Percentiles rank a stretch among this genome's conserved stretches.
Conservation (phyloP, 2,113 vertebrate species). For the Pterocles burchelli region DNA sequence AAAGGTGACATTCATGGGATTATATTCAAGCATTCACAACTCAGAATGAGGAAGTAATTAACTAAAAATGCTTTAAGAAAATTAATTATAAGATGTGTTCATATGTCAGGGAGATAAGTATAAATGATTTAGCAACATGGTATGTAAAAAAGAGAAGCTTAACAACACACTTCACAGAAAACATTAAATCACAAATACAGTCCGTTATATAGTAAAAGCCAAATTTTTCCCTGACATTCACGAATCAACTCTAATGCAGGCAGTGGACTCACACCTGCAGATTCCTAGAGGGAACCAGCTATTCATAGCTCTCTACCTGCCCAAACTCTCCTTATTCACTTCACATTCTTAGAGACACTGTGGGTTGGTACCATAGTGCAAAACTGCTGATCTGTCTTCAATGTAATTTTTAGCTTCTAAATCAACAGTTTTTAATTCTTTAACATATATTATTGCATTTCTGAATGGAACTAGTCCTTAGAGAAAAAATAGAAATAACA, state of each 20-base stretch:
- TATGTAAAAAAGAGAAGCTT: not conserved
- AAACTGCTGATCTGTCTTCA: not conserved
- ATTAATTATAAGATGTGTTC: constrained; percentile 32
- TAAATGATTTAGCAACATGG: not conserved
- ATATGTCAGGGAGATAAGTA: not conserved
- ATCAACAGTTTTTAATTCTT: not conserved
- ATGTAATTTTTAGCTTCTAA: not conserved
- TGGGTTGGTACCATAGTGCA: not conserved
- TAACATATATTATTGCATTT: not conserved
- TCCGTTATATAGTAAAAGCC: not conserved
- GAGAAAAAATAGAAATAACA: not conserved
- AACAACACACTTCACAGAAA: not conserved
- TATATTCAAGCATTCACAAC: not conserved
- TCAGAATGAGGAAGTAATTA: constrained; percentile 40
- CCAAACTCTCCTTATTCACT: not conserved
- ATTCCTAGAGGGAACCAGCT: not conserved
- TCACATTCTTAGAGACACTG: not conserved
- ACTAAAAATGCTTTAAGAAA: constrained; percentile 40
- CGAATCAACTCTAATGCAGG: not conserved
- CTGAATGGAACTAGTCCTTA: not conserved
- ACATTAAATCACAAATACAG: not conserved
- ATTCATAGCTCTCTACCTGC: not conserved
- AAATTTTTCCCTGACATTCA: not conserved
- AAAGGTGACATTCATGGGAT: not conserved
- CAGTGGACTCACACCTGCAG: not conserved